Conservation (phyloP, 2,888 invertebrate genomes). For the Microchrysa polita region DNA sequence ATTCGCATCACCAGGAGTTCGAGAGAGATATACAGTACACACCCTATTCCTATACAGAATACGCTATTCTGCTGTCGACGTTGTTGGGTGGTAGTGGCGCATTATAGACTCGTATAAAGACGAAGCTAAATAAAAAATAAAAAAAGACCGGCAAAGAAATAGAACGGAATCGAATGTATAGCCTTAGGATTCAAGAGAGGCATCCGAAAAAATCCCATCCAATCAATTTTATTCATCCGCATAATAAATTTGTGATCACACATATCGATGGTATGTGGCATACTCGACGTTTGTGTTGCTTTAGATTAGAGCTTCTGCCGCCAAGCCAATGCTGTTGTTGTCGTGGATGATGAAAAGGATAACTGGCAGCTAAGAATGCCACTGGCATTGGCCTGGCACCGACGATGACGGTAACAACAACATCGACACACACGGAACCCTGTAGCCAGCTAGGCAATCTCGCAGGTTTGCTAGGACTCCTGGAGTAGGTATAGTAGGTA, state of each 20-base stretch:
- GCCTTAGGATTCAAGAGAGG: neutral
- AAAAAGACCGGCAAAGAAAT: neutral
- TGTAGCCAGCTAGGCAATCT: neutral
- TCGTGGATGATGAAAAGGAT: neutral
- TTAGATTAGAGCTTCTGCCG: neutral
- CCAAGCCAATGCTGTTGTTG: slow-evolving; percentile 4
- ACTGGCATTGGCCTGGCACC: neutral
- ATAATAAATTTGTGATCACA: slow-evolving; percentile 44
- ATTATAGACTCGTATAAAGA: too few relatives aligned
- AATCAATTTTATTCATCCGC: slow-evolving; percentile 46
- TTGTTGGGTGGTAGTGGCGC: neutral
- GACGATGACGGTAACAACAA: neutral
- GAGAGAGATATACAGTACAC: neutral
- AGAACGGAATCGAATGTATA: neutral
- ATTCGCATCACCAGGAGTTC: slow-evolving; percentile 22
- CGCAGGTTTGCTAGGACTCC: neutral
- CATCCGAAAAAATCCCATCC: slow-evolving; percentile 34
- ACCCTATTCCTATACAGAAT: neutral
- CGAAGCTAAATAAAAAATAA: neutral
- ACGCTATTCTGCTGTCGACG: neutral
- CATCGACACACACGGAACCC: neutral
- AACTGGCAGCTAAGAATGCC: neutral
- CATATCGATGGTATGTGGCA: slow-evolving; percentile 23
- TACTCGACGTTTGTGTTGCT: neutral
- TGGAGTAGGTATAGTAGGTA: too few relatives aligned